These are phyloP conservation scores for Abrostola tripartita DNA, from an alignment of 2,888 invertebrate species.

Conservation along the genomic window DNA sequence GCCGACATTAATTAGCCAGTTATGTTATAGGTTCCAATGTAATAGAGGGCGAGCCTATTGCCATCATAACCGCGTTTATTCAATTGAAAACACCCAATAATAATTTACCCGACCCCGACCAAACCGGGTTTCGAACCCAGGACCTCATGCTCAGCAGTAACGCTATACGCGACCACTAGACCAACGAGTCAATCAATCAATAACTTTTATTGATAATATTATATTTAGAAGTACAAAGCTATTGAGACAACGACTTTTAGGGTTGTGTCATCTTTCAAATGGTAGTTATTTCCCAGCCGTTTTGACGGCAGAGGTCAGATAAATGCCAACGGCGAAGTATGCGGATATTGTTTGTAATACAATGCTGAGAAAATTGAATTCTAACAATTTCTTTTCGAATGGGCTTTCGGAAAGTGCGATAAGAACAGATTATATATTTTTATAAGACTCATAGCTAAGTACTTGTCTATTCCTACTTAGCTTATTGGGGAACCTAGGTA, in stretches of 20 bases:
- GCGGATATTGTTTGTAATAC: slow-evolving; percentile 63
- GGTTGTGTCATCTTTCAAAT: slow-evolving; percentile 75
- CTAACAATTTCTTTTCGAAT: slow-evolving; percentile 34
- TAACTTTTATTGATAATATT: slow-evolving; percentile 12
- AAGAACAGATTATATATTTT: not conserved
- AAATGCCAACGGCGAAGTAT: slow-evolving; percentile 72
- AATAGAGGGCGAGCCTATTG: no score
- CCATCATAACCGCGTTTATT: no score
- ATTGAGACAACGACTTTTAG: slow-evolving; percentile 40
- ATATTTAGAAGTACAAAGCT: slow-evolving; percentile 18
- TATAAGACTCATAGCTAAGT: no score
- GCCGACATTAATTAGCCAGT: no score
- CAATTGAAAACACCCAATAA: no score
- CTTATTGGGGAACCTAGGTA: not conserved
- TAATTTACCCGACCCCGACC: no score
- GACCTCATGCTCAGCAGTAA: no score
- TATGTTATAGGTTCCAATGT: no score
- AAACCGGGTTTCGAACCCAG: no score
- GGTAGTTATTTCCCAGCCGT: slow-evolving; percentile 74
- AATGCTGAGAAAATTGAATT: slow-evolving; percentile 43
- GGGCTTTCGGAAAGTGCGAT: slow-evolving; percentile 11
- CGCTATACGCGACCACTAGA: no score
- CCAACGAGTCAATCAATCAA: not conserved
- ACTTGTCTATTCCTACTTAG: no score
- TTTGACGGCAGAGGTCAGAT: slow-evolving; percentile 69